A percentile compares a stretch with the other conserved stretches of the same genome.
Conservation (phyloP, 2,888 invertebrate genomes). For the Chesias legatella region DNA sequence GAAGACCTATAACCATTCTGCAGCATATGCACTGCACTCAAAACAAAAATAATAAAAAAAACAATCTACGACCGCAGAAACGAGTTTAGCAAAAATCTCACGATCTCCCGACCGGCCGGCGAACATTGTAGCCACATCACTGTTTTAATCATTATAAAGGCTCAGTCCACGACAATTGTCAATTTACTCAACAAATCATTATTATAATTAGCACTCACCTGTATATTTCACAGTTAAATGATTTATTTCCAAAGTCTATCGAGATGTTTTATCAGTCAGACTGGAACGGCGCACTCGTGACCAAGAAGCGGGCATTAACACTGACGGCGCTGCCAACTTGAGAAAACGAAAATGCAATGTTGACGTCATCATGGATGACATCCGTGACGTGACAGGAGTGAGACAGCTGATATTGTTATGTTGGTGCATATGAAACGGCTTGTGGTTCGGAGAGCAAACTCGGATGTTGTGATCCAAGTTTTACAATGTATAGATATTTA, state of each 20-base stretch:
- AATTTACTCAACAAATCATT: conserved; percentile 3
- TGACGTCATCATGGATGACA: conserved; percentile 25
- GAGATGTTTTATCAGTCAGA: conserved; percentile 28
- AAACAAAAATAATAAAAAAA: conserved; percentile 33
- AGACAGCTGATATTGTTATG: background rate
- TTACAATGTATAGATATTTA: no score
- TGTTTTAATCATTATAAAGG: conserved; percentile 27
- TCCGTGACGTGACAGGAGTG: conserved; percentile 15
- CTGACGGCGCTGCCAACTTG: conserved; percentile 60
- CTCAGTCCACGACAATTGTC: conserved; percentile 5
- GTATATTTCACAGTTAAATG: conserved; percentile 31
- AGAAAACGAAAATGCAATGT: conserved; percentile 22
- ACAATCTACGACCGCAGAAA: conserved; percentile 48
- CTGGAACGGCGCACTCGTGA: conserved; percentile 66
- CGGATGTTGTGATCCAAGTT: no score
- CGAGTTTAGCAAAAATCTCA: conserved; percentile 66
- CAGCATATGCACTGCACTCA: conserved; percentile 28
- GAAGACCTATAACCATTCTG: no score
- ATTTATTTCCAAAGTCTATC: conserved; percentile 26
- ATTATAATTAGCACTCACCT: conserved; percentile 25
- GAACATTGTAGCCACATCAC: conserved; percentile 41
- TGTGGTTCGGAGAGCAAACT: no score
- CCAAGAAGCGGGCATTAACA: conserved; percentile 71
- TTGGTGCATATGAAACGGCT: no score
- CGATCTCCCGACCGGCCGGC: conserved; percentile 55